Conservation (phyloP, 2,888 invertebrate species). For the Mythimna albipuncta region DNA sequence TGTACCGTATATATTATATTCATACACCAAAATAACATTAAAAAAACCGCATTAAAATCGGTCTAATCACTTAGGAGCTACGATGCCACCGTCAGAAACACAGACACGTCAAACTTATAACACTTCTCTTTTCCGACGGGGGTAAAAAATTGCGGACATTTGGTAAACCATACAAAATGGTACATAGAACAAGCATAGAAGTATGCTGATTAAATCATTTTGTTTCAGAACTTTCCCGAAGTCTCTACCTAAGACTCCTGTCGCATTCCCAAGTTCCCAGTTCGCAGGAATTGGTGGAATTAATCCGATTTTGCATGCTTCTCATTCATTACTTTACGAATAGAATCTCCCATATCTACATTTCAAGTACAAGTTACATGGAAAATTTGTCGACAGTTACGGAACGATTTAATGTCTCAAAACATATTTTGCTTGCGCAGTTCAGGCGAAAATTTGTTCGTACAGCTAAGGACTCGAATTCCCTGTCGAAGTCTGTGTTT, state of each 20-base stretch:
- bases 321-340: conserved; percentile 11
- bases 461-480: no score
- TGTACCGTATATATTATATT: no score
- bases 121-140: no score
- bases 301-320: conserved; percentile 44
- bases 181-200: conserved; percentile 11
- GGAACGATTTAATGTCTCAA: neutral
- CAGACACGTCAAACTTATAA: no score
- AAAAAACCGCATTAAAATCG: no score
- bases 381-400: neutral
- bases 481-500: no score
- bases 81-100: no score
- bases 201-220: conserved; percentile 55
- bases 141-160: neutral
- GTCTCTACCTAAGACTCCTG: conserved; percentile 34
- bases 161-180: neutral
- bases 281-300: conserved; percentile 51
- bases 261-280: conserved; percentile 50
- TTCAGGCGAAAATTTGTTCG: no score
- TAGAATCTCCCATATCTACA: neutral
- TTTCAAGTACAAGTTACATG: neutral
- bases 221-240: conserved; percentile 34
- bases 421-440: no score
- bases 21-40: no score
- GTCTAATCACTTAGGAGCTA: no score